Percentiles rank a stretch among this genome's conserved stretches.
phyloP scores from a whole-genome alignment of 2,888 invertebrate genomes.

The Parascotia fuliginaria region DNA sequence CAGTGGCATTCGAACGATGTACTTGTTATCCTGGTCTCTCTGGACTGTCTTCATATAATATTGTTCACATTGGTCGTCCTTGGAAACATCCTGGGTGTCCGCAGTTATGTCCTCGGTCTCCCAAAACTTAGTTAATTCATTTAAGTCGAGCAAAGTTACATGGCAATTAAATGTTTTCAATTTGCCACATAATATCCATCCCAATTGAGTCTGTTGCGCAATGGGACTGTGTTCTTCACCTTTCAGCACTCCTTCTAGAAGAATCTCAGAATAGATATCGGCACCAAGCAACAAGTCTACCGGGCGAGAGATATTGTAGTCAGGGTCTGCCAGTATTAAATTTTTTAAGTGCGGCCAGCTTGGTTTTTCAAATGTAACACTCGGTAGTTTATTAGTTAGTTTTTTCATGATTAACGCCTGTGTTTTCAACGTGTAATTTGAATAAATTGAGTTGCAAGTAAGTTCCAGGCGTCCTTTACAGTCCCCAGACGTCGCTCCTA shows the following conservation, averaged over 20 bases:
- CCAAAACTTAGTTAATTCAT: not conserved
- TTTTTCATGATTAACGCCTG: constrained; percentile 3
- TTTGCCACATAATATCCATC: constrained; percentile 8
- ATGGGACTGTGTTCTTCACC: not conserved
- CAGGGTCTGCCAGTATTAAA: constrained; percentile 9
- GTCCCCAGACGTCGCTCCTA: constrained; percentile 3
- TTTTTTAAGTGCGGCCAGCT: constrained; percentile 10
- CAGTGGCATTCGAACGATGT: constrained; percentile 8
- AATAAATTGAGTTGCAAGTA: not conserved
- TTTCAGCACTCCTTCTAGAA: constrained; percentile 7
- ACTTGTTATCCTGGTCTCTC: constrained; percentile 10
- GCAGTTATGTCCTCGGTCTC: constrained; percentile 5
- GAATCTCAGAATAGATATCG: no score
- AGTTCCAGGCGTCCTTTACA: constrained; percentile 4
- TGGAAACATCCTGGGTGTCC: not conserved
- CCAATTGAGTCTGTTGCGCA: constrained; percentile 6
- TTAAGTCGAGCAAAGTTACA: not conserved
- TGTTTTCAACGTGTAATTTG: not conserved
- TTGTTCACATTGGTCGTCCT: constrained; percentile 10
- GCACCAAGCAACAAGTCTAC: constrained; percentile 9
- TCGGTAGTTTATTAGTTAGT: constrained; percentile 3
- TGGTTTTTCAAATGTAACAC: not conserved
- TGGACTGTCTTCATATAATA: constrained; percentile 3
- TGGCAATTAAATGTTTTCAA: constrained; percentile 3
- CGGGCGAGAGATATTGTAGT: constrained; percentile 4